A percentile compares a stretch with the other conserved stretches of the same genome.
Evolutionary conservation across 1,140 invertebrate species (phyloP).

Genomic region (Diabrotica undecimpunctata): DNA sequence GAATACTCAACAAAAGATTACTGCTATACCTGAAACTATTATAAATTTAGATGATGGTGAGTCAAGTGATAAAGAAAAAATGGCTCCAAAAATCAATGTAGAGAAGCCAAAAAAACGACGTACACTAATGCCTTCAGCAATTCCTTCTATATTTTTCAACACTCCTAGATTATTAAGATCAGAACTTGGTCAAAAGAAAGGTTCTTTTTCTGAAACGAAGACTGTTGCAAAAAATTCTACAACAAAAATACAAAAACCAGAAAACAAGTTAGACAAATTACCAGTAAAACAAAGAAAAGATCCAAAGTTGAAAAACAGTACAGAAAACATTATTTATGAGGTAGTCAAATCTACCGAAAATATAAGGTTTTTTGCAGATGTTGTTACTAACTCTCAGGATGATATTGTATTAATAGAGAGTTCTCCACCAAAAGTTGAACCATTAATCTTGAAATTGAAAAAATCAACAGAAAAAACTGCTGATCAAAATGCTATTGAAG

Average conservation of each 20-base stretch:
- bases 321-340: slow-evolving; percentile 14
- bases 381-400: not conserved
- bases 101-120: slow-evolving; percentile 16
- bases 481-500: not conserved
- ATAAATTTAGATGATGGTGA: not conserved
- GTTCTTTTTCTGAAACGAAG: not conserved
- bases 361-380: not conserved
- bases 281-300: not conserved
- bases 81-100: not conserved
- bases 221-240: not conserved
- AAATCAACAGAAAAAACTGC: slow-evolving; percentile 7
- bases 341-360: slow-evolving; percentile 5
- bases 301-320: not conserved
- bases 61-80: not conserved
- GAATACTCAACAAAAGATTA: not conserved
- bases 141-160: slow-evolving; percentile 18
- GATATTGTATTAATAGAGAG: not conserved
- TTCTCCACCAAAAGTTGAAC: slow-evolving; percentile 14
- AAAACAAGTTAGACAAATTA: not conserved
- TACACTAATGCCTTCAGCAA: slow-evolving; percentile 14
- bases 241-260: not conserved
- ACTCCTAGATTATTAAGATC: slow-evolving; percentile 17
- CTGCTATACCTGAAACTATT: not conserved
- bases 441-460: slow-evolving; percentile 9
- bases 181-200: slow-evolving; percentile 14